These are phyloP conservation scores for Platycercus adscitus DNA, from an alignment of 2,113 vertebrate genomes.

Conservation along the genomic window DNA sequence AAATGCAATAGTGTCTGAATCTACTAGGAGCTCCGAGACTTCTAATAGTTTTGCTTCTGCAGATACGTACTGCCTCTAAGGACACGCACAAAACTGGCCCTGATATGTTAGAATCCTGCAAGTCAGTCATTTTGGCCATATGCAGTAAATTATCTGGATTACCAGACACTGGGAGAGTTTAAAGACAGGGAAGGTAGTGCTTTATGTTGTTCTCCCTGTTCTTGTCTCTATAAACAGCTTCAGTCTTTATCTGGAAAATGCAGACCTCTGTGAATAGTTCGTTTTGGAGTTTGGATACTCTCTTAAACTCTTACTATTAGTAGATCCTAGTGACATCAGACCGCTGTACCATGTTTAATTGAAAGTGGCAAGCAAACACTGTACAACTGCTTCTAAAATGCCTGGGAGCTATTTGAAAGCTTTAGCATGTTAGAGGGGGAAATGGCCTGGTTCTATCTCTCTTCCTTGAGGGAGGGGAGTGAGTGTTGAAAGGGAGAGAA, in stretches of 20 bases:
- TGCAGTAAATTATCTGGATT: not conserved
- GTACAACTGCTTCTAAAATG: conserved; percentile 34
- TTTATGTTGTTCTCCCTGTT: not conserved
- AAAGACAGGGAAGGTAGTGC: not conserved
- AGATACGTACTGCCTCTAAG: not conserved
- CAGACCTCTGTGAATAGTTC: not conserved
- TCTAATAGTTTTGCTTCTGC: not conserved
- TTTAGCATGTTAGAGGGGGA: conserved; percentile 46
- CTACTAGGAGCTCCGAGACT: not conserved
- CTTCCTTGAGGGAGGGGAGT: conserved; percentile 1
- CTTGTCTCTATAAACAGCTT: not conserved
- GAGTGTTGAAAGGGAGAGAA: not conserved
- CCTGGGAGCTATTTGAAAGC: conserved; percentile 53
- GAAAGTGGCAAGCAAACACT: conserved; percentile 58
- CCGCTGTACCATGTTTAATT: conserved; percentile 55
- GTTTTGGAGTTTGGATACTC: not conserved
- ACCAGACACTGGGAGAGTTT: not conserved
- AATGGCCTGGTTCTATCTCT: conserved; percentile 33
- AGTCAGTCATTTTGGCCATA: not conserved
- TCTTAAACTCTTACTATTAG: conserved; percentile 6
- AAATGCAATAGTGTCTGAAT: not conserved
- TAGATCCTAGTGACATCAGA: not conserved
- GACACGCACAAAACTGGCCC: not conserved
- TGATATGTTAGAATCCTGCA: not conserved
- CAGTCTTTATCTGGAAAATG: not conserved